Base-by-base conservation (phyloP, 1,140 invertebrate genomes). In the Agrypnia vestita region DNA sequence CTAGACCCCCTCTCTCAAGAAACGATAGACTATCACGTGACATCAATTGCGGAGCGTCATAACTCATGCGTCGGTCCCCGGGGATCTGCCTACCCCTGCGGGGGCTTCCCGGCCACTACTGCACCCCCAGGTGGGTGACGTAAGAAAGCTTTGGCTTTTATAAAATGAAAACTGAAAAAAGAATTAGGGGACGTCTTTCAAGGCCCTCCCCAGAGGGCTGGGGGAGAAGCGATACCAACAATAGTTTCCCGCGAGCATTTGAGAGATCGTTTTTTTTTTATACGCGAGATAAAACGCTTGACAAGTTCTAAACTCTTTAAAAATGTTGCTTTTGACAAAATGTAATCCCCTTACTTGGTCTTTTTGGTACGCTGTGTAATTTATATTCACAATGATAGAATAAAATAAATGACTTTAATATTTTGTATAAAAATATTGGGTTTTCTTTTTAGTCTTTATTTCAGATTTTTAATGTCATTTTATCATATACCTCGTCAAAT, bases 11-110 rank as follows among this genome's bases (percentile, higher is more conserved):
- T 35, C 35, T 13, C 25, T 9, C 25, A 35, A 35, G 25, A 43
- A 53, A 25, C 71, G 21, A 12, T n/a, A 56, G 71, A 59, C 55
- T 44, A 75, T 75, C 73, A 59, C 53, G 73, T 15, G 73, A 75
- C 73, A 75, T 75, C 73, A 75, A 75, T 56, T 75, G 51, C 44
- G 25, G 15, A 35, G 73, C 3, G 15, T 75, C 73, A 75, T 75
- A 75, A 75, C 73, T 75, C 73, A 75, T 61, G 35, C 73, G 73
- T 46, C 15, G 9, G 15, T 61, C 73, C 73, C 53, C 9, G 3
- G 73, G 55, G 71, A 56, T 25, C 47, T 35, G 56, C 53, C 43
- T 75, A 15, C 51, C 35, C 55, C 71, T 15, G 47, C 21, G 51
- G 71, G 47, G 71, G 43, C 71, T 13, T n/a, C 15, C n/a, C n/a